Base-by-base conservation (phyloP, 2,113 vertebrate genomes). In the Syrmaticus mikado region DNA sequence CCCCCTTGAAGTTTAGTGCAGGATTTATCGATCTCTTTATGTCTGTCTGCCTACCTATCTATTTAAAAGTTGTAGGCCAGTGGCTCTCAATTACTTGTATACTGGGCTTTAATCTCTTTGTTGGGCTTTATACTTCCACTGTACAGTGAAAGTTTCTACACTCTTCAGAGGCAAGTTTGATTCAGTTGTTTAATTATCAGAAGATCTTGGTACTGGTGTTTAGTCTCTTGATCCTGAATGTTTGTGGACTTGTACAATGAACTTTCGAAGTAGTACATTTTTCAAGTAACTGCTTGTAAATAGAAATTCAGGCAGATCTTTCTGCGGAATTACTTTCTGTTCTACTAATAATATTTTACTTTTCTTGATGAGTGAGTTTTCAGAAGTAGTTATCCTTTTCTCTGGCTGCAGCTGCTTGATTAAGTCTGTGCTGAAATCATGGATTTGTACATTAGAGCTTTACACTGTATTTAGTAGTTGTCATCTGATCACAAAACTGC, bases 371-470 rank as follows among this genome's bases (percentile, higher is more conserved):
- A 48, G 2, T 50, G 6, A 48, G 8, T 48, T 81, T 85, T 38
- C 55, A 34, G 48, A 58, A 66, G 25, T 34, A 43, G 41, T 52
- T 88, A 21, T 9, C 8, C 15, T 30, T 82, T 71, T 85, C 30
- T 73, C 8, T 53, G 71, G 32, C 57, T 74, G 58, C 41, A 85
- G 48, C 43, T 84, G n/a, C 57, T 91, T 84, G 45, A 25, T 43
- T 45, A 71, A 78, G 55, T 92, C 73, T 95, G 43, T 83, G 73
- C 89, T 98, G 83, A 95, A 85, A 36, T 95, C 90, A n/a, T 90
- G 55, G n/a, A 89, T 97, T 96, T 67, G 25, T 97, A 77, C 89
- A 32, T 95, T 92, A 85, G 93, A 96, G 32, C 85, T 89, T 88
- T 93, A 96, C 96, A 91, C 68, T 88, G 9, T 89, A 85, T 87